These are phyloP conservation scores for Caenorhabditis auriculariae DNA, from an alignment of 2,888 invertebrate species.

Conservation along the genomic window DNA sequence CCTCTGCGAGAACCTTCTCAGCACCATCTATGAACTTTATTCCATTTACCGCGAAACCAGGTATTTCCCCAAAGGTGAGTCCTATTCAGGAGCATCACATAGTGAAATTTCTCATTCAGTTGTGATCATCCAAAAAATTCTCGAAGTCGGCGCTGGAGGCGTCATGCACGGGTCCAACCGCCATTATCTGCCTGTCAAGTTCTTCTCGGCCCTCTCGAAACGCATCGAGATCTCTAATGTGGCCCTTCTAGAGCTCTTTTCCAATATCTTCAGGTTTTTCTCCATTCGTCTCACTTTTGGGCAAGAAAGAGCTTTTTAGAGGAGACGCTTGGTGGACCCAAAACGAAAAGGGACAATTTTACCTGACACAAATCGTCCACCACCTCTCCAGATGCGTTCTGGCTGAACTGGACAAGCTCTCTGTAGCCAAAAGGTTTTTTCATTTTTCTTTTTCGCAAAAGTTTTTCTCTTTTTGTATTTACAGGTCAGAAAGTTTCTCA, in stretches of 20 bases:
- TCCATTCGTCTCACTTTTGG: slow-evolving; percentile 1
- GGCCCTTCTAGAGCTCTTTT: slow-evolving; percentile 36
- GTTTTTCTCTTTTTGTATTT: no score
- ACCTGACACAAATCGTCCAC: slow-evolving; percentile 40
- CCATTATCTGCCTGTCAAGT: slow-evolving; percentile 10
- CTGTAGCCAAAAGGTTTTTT: no score
- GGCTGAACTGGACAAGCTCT: slow-evolving; percentile 16
- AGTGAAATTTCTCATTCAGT: slow-evolving; percentile 20
- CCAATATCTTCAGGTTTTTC: slow-evolving; percentile 46
- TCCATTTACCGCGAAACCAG: slow-evolving; percentile 32
- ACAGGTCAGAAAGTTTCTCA: no score
- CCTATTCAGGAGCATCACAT: not conserved
- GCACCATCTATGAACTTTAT: slow-evolving; percentile 25
- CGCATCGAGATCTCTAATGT: slow-evolving; percentile 28
- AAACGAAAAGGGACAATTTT: slow-evolving; percentile 41
- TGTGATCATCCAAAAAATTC: slow-evolving; percentile 43
- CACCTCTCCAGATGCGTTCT: slow-evolving; percentile 16
- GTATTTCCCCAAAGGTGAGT: slow-evolving; percentile 36
- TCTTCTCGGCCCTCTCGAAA: slow-evolving; percentile 29
- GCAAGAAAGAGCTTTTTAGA: slow-evolving; percentile 1
- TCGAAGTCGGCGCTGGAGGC: slow-evolving; percentile 35
- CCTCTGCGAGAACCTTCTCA: slow-evolving; percentile 11
- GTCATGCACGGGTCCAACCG: slow-evolving; percentile 7
- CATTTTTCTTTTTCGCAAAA: no score
- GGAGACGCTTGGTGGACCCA: slow-evolving; percentile 54